Percentiles rank a stretch among this genome's conserved stretches.
Conservation (phyloP, 2,888 invertebrate genomes). For the Phytoseiulus persimilis region DNA sequence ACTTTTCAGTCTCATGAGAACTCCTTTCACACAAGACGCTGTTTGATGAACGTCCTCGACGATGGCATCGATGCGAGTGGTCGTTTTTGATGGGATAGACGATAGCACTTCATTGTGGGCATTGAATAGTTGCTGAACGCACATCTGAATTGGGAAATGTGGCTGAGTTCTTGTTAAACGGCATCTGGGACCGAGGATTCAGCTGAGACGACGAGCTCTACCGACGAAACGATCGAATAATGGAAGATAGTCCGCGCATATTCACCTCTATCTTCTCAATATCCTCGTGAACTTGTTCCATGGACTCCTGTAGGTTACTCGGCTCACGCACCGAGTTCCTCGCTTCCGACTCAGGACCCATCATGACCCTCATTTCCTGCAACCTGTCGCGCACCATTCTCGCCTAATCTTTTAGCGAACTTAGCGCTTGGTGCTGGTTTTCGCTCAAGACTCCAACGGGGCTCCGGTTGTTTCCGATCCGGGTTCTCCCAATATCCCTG, state of each 20-base stretch:
- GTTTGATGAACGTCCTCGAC: constrained; percentile 19
- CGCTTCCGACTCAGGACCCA: not conserved
- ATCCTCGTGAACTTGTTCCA: not conserved
- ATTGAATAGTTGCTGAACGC: not conserved
- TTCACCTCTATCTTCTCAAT: not conserved
- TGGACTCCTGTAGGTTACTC: not conserved
- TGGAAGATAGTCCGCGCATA: no score
- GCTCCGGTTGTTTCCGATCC: no score
- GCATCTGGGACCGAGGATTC: no score
- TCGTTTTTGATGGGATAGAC: not conserved
- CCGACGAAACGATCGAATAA: no score
- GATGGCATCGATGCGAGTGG: not conserved
- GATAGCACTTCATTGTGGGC: not conserved
- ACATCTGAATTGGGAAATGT: not conserved
- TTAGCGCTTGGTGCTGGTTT: no score
- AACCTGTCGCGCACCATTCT: not conserved
- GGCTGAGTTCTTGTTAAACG: no score
- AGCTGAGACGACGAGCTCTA: no score
- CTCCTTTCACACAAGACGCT: not conserved
- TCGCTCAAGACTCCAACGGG: no score
- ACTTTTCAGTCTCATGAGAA: not conserved
- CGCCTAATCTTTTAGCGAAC: no score
- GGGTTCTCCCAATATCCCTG: not conserved
- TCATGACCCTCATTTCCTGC: not conserved
- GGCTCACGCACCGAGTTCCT: not conserved